phyloP scores from a whole-genome alignment of 2,797 vertebrate species.

The Phylloscopus collybita region DNA sequence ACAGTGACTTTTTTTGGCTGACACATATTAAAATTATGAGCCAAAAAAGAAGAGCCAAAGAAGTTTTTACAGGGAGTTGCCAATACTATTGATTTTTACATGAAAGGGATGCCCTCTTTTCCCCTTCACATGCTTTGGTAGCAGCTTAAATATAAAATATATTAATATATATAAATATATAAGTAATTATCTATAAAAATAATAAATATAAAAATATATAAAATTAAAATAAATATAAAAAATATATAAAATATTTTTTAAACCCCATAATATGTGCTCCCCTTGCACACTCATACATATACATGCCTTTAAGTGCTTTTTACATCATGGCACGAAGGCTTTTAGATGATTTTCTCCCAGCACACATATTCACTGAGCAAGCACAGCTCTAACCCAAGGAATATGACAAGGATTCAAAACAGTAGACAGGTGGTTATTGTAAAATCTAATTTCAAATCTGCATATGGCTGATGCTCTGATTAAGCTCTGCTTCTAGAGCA shows the following conservation, averaged over 20 bases:
- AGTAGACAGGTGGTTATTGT: conserved; percentile 59
- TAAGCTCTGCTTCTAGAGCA: conserved; percentile 53
- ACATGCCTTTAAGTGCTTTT: background rate
- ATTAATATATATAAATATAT: no score
- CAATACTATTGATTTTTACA: background rate
- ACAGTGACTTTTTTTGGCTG: background rate
- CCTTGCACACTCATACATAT: background rate
- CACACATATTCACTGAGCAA: background rate
- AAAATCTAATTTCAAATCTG: conserved; percentile 68
- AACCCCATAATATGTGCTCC: background rate
- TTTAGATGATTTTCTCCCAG: background rate
- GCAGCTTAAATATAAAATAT: background rate
- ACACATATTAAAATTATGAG: background rate
- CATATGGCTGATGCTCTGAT: conserved; percentile 60
- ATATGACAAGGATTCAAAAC: conserved; percentile 11
- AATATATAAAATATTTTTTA: no score
- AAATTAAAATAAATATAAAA: no score
- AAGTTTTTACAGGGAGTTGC: rapidly evolving
- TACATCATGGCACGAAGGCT: background rate
- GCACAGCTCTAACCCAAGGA: background rate
- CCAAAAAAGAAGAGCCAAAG: background rate
- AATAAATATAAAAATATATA: no score
- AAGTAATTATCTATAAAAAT: no score
- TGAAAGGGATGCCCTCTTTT: background rate
- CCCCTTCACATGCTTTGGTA: background rate